Percentiles rank a stretch among this genome's conserved stretches.
phyloP scores from a whole-genome alignment of 1,140 invertebrate species.

The Pachyrhynchus sulphureomaculatus region DNA sequence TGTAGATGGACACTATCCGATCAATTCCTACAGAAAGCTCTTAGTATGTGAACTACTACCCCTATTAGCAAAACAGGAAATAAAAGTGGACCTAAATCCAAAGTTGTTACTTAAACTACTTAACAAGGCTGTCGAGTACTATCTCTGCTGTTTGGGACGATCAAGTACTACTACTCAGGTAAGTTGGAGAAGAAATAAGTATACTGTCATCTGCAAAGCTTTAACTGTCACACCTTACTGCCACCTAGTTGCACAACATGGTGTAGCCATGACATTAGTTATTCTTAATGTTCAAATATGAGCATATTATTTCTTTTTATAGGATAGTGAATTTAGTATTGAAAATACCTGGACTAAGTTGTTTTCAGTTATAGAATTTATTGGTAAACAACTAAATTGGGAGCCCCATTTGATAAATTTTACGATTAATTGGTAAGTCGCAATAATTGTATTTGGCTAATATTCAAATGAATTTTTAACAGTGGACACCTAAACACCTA shows the following conservation, averaged over 20 bases:
- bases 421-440: conserved; percentile 49
- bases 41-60: conserved; percentile 75
- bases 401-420: conserved; percentile 60
- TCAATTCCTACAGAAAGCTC: conserved; percentile 72
- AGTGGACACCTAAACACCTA: too few relatives aligned
- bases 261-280: too few relatives aligned
- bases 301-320: neutral
- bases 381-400: conserved; percentile 79
- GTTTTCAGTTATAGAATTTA: conserved; percentile 71
- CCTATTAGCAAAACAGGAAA: conserved; percentile 61
- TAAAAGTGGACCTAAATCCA: conserved; percentile 60
- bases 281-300: too few relatives aligned
- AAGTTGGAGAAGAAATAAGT: conserved; percentile 19
- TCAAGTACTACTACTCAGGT: conserved; percentile 35
- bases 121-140: conserved; percentile 61
- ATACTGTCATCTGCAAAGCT: too few relatives aligned
- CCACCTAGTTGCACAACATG: too few relatives aligned
- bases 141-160: conserved; percentile 51
- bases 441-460: too few relatives aligned
- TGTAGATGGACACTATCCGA: conserved; percentile 57
- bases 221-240: too few relatives aligned
- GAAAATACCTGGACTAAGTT: conserved; percentile 77
- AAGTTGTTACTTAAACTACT: conserved; percentile 67
- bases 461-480: too few relatives aligned
- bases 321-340: conserved; percentile 64